A percentile compares a stretch with the other conserved stretches of the same genome.
Conservation (phyloP, 2,113 vertebrate genomes). For the Otus sunia region DNA sequence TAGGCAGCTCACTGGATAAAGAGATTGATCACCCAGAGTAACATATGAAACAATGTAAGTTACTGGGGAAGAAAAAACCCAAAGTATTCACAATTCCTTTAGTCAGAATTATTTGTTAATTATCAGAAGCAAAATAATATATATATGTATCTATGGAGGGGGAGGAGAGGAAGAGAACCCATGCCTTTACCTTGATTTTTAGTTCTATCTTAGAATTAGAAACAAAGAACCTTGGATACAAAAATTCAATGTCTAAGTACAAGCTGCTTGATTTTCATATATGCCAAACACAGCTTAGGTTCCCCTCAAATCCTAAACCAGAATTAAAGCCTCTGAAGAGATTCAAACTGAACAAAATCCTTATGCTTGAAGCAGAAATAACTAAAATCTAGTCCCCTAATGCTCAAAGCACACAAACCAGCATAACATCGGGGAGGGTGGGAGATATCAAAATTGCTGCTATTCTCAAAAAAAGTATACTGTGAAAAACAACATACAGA, state of each 20-base stretch:
- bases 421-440: rapidly evolving
- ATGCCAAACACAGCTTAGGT: background rate
- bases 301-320: background rate
- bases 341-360: background rate
- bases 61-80: background rate
- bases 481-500: background rate
- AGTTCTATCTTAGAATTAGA: background rate
- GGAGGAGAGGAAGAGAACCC: background rate
- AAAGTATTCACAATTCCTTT: background rate
- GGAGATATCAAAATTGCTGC: background rate
- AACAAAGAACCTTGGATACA: background rate
- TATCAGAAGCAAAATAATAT: background rate
- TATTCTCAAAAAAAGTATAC: background rate
- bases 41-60: rapidly evolving
- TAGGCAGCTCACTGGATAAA: background rate
- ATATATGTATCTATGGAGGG: background rate
- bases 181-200: background rate
- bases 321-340: background rate
- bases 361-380: background rate
- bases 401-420: background rate
- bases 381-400: background rate
- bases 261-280: background rate
- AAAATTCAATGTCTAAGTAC: background rate
- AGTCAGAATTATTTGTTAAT: background rate
- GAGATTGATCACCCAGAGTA: background rate